Base-by-base conservation (phyloP, 2,888 invertebrate genomes). In the Periphyllus acericola region DNA sequence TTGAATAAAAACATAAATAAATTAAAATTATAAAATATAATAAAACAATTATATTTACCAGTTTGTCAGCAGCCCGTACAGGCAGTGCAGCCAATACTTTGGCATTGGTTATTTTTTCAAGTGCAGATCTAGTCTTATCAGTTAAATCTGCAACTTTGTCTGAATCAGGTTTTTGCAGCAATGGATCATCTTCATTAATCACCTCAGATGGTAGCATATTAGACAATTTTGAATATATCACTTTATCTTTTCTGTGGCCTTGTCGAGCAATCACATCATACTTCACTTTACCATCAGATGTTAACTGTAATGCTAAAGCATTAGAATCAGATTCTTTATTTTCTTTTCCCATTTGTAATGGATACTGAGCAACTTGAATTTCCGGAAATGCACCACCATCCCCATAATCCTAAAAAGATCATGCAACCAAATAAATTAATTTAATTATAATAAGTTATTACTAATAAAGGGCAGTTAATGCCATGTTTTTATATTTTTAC, bases 321-420 rank as follows among this genome's bases (percentile, higher is more conserved):
- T 98, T 99, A 0, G 95, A 95, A 9, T 95, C 95, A 46, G 95
- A 94, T 91, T 95, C 94, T 90, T 95, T 95, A 83, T 95, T 95
- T 52, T 95, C 94, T 25, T 94, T 94, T 0, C 98, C 99, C 96
- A 99, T 96, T 17, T 95, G 96, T 89, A 99, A 92, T 0, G 99
- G 99, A 92, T 97, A 97, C 91, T 99, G 99, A 0, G 98, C 99
- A 36, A 98, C 96, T 91, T 96, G 96, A 89, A 99, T 97, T 93
- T 99, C 99, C 0, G 99, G 99, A 92, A 97, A 99, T 0, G 99
- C 97, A 46, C 99, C 99, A 0, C 99, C 99, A 94, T 99, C 99
- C 91, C 94, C 93, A 92, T 93, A 95, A 91, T 95, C 95, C 93
- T 94, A 90, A 46, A 89, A 34, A 89, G 21, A 78, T 68, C 60